Base-by-base conservation (phyloP, 2,113 vertebrate species). In the Benitochromis conjunctus region DNA sequence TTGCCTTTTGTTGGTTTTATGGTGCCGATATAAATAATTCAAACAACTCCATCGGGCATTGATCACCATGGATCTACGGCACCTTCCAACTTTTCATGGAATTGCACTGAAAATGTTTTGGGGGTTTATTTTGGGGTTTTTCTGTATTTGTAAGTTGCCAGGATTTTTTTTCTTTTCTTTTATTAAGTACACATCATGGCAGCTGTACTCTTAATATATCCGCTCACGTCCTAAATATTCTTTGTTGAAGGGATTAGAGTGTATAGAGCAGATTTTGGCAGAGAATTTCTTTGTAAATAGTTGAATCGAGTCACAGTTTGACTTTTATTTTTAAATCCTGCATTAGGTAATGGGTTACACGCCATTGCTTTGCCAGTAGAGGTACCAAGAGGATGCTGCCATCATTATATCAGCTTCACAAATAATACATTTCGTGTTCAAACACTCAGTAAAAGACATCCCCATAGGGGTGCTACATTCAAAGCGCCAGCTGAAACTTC, bases 351-450 rank as follows among this genome's bases (percentile, higher is more conserved):
- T 80, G 57, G 85, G 66, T 48, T 56, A 5, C 21, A 87, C 56
- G 77, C 83, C 31, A 26, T 26, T 53, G 79, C 64, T 86, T n/a
- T 62, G 79, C 66, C 84, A 46, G 36, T 10, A 26, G 71, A 82
- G 85, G 79, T 41, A 58, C 46, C 57, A 7, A 53, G 57, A 85
- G 84, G 62, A 19, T 19, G 6, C 79, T 0, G 51, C 57, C 74
- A 78, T 92, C 79, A 88, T 88, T 84, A 81, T 81, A 81, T 91
- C 77, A 84, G 66, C 62, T 82, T 83, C 80, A 78, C 89, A 87
- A 89, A 91, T 89, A 85, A 86, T 79, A 79, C 84, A 85, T 62
- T 36, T 76, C 34, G 43, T 54, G 86, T 90, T 92, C 82, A 88
- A 86, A 89, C 64, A 14, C 66, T 86, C 80, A 3, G 74, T 86